phyloP scores from a whole-genome alignment of 2,797 vertebrate genomes.

The Neopelma chrysocephalum region DNA sequence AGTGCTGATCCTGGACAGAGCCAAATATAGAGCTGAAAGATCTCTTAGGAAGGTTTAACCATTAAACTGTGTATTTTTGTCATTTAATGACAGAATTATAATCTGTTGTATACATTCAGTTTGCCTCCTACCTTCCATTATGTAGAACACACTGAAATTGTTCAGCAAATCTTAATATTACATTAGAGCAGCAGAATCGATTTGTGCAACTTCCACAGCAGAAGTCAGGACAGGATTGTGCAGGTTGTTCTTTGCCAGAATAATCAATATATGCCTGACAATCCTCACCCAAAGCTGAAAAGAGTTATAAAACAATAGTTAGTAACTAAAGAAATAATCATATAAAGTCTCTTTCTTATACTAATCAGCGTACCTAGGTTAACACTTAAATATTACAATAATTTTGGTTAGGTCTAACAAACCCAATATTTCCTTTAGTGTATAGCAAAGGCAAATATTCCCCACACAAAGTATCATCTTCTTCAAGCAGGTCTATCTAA shows the following conservation, averaged over 20 bases:
- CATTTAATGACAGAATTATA: not conserved
- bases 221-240: not conserved
- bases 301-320: not conserved
- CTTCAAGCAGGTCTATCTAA: not conserved
- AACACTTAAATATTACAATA: not conserved
- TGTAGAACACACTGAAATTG: not conserved
- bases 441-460: not conserved
- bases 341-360: not conserved
- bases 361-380: not conserved
- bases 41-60: not conserved
- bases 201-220: not conserved
- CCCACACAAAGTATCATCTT: not conserved
- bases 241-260: not conserved
- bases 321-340: not conserved
- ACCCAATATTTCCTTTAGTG: not conserved
- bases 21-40: not conserved
- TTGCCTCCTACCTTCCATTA: not conserved
- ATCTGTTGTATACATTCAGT: not conserved
- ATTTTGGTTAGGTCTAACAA: not conserved
- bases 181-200: not conserved
- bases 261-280: not conserved
- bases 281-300: not conserved
- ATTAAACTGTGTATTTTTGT: not conserved
- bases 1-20: accelerated
- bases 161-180: not conserved